Evolutionary conservation across 1,140 invertebrate genomes (phyloP), one percentile per base, ranked within the genome.

Genomic region (Tribolium castaneum): DNA sequence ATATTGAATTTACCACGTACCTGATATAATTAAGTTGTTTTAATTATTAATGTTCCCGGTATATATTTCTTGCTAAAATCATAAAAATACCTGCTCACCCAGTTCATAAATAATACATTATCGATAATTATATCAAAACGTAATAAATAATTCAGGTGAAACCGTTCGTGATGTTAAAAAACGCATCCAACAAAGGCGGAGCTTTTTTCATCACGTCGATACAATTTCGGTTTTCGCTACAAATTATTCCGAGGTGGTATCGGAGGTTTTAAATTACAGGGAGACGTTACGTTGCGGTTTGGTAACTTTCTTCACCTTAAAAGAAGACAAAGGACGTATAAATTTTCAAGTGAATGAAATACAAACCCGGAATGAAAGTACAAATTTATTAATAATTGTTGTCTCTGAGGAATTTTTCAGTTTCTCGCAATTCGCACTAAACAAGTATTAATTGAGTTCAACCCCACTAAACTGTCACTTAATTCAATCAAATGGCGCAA

Each of bases 301-400:
- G 71, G 71, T 54, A 73, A 73, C 71, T 73, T 73, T 73, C 71
- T 73, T 73, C 71, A 54, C 71, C 49, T 73, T 73, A 73, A 73
- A 73, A 73, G 71, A 73, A 73, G 25, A 73, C 71, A 73, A 73
- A 73, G 71, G 19, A 73, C 70, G 70, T 52, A 72, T 72, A 72
- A 72, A 72, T 72, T 72, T 52, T 19, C 45, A 49, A 45, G 25
- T 45, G 50, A 19, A 51, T 51, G 70, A 62, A 62, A 22, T 62
- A 16, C 56, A 50, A 9, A 56, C 52, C 52, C 14, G 25, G 16
- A 56, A 56, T 56, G 52, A 14, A 56, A 3, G 1, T 16, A 25
- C 22, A 62, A 62, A 62, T 62, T 62, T 62, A 22, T 62, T 25
- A 22, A 62, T 62, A 62, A 62, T 30, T 10, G 19, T 62, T 39